These are phyloP conservation scores for Aegithalos caudatus DNA, from an alignment of 2,113 vertebrate species.

Conservation along the genomic window DNA sequence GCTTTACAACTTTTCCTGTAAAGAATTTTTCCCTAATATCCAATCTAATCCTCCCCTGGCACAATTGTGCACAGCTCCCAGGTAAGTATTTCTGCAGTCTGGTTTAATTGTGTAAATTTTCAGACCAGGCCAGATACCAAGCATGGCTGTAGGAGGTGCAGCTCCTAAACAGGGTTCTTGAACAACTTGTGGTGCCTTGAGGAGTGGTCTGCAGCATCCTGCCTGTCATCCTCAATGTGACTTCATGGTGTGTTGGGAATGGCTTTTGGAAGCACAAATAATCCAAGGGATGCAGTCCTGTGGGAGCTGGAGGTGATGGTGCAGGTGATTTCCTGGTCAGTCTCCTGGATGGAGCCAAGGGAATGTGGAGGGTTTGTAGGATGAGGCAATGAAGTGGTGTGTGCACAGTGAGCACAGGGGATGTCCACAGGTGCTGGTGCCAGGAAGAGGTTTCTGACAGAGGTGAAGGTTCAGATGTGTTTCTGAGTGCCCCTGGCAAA, in stretches of 20 bases:
- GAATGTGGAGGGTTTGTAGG: background rate
- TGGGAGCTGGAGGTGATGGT: background rate
- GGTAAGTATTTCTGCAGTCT: background rate
- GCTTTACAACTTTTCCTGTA: background rate
- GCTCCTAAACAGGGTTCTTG: background rate
- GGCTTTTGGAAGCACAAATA: background rate
- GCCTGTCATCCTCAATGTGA: rapidly evolving
- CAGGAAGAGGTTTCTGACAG: background rate
- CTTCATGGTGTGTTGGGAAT: background rate
- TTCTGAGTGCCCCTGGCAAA: background rate
- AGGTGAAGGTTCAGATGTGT: background rate
- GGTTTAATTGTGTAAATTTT: background rate
- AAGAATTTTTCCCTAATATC: background rate
- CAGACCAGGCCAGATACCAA: background rate
- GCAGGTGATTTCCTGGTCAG: background rate
- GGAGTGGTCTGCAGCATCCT: background rate
- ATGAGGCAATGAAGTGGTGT: rapidly evolving
- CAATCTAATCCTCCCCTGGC: background rate
- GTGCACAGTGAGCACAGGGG: background rate
- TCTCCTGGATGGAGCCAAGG: background rate
- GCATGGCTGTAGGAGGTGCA: background rate
- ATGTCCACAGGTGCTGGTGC: background rate
- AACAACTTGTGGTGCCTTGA: background rate
- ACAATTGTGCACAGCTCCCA: background rate
- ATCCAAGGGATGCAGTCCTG: background rate